Evolutionary conservation across 2,113 vertebrate species (phyloP), one percentile per base, ranked within the genome.

Genomic region (Cinclus mexicanus): DNA sequence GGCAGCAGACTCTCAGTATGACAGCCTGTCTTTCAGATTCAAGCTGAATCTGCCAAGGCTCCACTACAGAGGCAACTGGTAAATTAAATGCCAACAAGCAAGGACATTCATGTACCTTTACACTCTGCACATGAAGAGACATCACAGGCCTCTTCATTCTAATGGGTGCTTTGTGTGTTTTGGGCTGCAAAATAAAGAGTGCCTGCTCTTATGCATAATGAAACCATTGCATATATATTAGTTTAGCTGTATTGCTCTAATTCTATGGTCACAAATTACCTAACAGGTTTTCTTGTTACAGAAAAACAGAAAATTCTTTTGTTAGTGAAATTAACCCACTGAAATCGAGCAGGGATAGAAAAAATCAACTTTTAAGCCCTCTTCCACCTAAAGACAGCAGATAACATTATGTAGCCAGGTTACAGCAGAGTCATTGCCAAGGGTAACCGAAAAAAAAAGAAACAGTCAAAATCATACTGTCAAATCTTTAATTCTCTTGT

Each of bases 21-120:
- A 98, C 98, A 98, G 97, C 95, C 97, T 98, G 98, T 98, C 98
- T 98, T 97, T 98, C 98, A 98, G 98, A 98, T 97, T 98, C 97
- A 96, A 97, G 97, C 95, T 86, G 97, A 97, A 98, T 90, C 98
- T 98, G 98, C 98, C 98, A 98, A 98, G 97, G 94, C 97, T 97
- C 97, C 96, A 96, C 97, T 98, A 94, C 97, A 97, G 96, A 98
- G 97, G 98, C 97, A 98, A 98, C 97, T 97, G 98, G 97, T 96
- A 98, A 98, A 98, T 98, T 96, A 97, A 98, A 98, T 97, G 97
- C 98, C 97, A 98, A 97, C 44, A 82, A 98, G 97, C 97, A 95
- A 98, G 98, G 98, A 97, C 97, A 96, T 95, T 94, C 97, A 96
- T 92, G 80, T 95, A 98, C 98, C 98, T 98, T 97, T 97, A 96